Base-by-base conservation (phyloP, 2,888 invertebrate species). In the Tiliacea citrago region DNA sequence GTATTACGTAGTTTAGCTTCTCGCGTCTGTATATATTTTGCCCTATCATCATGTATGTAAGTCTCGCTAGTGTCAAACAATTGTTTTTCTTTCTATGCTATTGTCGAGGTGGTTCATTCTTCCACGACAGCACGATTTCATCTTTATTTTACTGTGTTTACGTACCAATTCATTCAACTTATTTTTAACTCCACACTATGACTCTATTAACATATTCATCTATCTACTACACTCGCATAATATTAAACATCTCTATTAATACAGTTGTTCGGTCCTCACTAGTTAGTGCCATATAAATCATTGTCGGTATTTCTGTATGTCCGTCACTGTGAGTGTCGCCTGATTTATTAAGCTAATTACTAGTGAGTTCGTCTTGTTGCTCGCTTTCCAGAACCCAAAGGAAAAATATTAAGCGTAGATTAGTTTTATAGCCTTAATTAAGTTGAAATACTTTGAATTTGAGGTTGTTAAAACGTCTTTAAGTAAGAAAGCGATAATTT, bases 301-400 rank as follows among this genome's bases (percentile, higher is more conserved):
- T 84, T 72, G 89, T 85, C 67, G 86, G 90, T 90, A 91, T 92
- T 93, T 91, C 90, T 86, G 93, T 89, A 86, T 84, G 91, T 92
- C 92, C 90, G 94, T 92, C 93, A 90, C 88, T 88, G 85, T 82
- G 86, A 68, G 89, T 86, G 88, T 85, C 87, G 79, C 84, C 88
- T 94, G 94, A 95, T 94, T 94, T 94, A 94, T 93, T 82, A 76
- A 84, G 86, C 90, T 94, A 93, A 92, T 94, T 94, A 93, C 83
- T 61, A 77, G 81, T 85, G 71, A 79, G 79, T 81, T 83, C 13
- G 72, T 76, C 79, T 87, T 85, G 77, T 83, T 77, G 73, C 62
- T 60, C 81, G 39, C 45, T 75, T 84, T 72, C 78, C 60, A 51
- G 67, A 77, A 82, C 73, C 57, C 21, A 65, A 63, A 57, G 42